phyloP scores from a whole-genome alignment of 2,888 invertebrate genomes.

The Hirtodrosophila cameraria region DNA sequence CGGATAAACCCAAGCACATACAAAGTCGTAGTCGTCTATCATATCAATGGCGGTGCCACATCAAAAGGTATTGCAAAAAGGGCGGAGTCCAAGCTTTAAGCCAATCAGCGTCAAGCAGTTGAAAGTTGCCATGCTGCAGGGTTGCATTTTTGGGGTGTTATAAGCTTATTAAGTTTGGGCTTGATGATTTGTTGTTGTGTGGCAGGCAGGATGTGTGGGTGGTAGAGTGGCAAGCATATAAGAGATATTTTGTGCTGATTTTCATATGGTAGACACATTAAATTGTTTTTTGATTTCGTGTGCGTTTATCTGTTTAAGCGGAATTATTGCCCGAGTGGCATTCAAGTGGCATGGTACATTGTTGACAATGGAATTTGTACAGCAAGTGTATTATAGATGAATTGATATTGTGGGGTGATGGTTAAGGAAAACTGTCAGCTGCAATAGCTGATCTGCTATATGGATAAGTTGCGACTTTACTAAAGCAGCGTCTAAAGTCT shows the following conservation, averaged over 20 bases:
- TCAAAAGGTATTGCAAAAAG: conserved; percentile 49
- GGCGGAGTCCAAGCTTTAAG: conserved; percentile 46
- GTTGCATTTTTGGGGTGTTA: conserved; percentile 61
- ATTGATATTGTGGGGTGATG: not conserved
- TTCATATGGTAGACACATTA: conserved; percentile 42
- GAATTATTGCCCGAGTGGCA: conserved; percentile 71
- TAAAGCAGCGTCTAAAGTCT: conserved; percentile 47
- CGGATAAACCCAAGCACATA: conserved; percentile 18
- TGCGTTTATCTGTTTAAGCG: conserved; percentile 75
- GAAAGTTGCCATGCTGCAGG: conserved; percentile 49
- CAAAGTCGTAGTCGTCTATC: conserved; percentile 23
- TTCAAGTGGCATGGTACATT: conserved; percentile 17
- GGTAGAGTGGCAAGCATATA: not conserved
- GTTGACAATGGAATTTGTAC: conserved; percentile 35
- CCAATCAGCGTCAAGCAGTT: conserved; percentile 50
- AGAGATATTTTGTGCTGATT: conserved; percentile 14
- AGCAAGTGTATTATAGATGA: conserved; percentile 39
- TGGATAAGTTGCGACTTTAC: conserved; percentile 22
- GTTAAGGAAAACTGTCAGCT: conserved; percentile 43
- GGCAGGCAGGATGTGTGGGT: not conserved
- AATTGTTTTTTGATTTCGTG: conserved; percentile 67
- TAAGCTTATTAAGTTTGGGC: conserved; percentile 71
- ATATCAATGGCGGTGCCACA: conserved; percentile 67
- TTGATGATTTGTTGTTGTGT: conserved; percentile 15
- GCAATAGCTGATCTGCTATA: conserved; percentile 26